Conservation (phyloP, 2,113 vertebrate species). For the Pachyramphus minor region DNA sequence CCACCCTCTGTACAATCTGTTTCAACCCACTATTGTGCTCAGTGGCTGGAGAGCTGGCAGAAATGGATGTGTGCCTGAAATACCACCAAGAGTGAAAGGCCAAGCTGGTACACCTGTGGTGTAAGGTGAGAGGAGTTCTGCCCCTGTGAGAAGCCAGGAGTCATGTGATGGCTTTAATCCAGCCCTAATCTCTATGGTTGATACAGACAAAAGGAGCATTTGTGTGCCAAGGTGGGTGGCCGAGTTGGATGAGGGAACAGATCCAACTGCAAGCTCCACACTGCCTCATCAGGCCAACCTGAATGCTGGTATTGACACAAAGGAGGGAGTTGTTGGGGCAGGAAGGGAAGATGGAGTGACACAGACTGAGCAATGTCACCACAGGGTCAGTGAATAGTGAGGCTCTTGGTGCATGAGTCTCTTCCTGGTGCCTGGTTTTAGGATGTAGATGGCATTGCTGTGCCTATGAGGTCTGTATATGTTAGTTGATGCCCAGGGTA, state of each 20-base stretch:
- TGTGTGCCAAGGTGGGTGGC: neutral
- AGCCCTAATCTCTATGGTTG: neutral
- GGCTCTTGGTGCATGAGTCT: neutral
- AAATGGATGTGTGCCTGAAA: neutral
- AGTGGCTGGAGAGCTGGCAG: neutral
- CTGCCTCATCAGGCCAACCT: neutral
- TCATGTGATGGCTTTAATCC: neutral
- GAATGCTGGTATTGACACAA: neutral
- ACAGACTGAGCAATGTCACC: neutral
- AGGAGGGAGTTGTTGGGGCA: neutral
- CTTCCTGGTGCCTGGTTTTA: neutral
- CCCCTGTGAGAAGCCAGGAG: neutral
- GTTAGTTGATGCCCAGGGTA: neutral
- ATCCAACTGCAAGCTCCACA: fast-evolving
- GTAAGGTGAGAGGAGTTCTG: neutral
- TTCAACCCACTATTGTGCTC: neutral
- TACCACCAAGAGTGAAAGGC: neutral
- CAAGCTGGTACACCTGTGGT: neutral
- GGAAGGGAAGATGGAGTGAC: neutral
- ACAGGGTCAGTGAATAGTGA: neutral
- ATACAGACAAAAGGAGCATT: neutral
- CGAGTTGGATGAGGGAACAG: neutral
- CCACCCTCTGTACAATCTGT: neutral
- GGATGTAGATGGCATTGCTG: neutral
- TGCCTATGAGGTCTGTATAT: neutral